These are phyloP conservation scores for Agriopis marginaria DNA, from an alignment of 2,888 invertebrate species.

Conservation along the genomic window DNA sequence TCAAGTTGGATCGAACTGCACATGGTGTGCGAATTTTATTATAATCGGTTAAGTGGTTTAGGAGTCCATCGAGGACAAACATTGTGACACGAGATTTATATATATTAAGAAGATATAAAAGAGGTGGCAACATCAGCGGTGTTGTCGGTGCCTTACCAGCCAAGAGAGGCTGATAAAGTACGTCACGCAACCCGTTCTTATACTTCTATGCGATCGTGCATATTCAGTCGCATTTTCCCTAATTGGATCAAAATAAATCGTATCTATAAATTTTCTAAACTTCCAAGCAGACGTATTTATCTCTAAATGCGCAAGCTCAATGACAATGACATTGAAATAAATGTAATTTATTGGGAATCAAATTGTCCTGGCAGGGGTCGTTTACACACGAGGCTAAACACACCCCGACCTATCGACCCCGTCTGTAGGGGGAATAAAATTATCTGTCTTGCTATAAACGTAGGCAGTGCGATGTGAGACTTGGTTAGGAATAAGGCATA, in stretches of 20 bases:
- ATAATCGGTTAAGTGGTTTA: too few relatives aligned
- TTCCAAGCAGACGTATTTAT: constrained; percentile 20
- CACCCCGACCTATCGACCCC: constrained; percentile 67
- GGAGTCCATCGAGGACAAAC: too few relatives aligned
- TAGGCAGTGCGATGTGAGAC: constrained; percentile 64
- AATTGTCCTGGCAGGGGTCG: constrained; percentile 71
- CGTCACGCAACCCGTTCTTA: not conserved
- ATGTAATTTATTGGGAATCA: constrained; percentile 76
- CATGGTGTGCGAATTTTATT: too few relatives aligned
- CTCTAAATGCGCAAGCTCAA: constrained; percentile 51
- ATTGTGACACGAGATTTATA: too few relatives aligned
- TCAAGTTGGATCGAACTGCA: too few relatives aligned
- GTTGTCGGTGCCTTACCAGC: too few relatives aligned
- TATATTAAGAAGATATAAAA: too few relatives aligned
- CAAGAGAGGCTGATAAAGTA: not conserved
- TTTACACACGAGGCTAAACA: constrained; percentile 76
- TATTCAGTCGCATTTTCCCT: too few relatives aligned
- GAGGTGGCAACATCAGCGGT: too few relatives aligned
- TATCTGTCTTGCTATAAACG: constrained; percentile 68
- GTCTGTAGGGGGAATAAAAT: constrained; percentile 75
- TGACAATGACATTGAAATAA: constrained; percentile 66
- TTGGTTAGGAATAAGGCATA: constrained; percentile 52
- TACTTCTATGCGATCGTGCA: not conserved
- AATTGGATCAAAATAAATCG: not conserved
- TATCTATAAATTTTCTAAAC: constrained; percentile 1